Evolutionary conservation across 2,888 invertebrate genomes (phyloP).

Genomic region (Euzophera pinguis): DNA sequence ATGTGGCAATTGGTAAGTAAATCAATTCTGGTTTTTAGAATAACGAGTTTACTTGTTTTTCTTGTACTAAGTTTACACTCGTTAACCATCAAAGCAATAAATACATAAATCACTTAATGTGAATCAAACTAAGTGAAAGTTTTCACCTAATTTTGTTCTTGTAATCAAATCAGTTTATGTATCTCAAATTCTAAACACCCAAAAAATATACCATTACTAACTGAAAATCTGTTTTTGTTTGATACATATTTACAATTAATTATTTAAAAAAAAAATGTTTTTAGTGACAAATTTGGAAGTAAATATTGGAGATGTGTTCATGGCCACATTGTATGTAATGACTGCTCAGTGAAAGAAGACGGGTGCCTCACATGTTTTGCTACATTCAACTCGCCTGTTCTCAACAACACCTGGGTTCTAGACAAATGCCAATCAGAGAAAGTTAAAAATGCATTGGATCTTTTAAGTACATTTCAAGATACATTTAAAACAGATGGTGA

Average conservation of each 20-base stretch:
- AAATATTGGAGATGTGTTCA: slow-evolving; percentile 47
- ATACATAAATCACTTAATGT: too few relatives aligned
- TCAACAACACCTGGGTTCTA: slow-evolving; percentile 18
- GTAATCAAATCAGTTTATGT: too few relatives aligned
- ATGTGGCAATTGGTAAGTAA: slow-evolving; percentile 53
- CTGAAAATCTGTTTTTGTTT: too few relatives aligned
- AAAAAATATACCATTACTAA: too few relatives aligned
- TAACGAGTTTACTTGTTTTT: not conserved
- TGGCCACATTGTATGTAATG: slow-evolving; percentile 57
- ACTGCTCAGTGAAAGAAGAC: slow-evolving; percentile 38
- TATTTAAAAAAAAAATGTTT: too few relatives aligned
- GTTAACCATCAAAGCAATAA: too few relatives aligned
- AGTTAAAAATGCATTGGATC: slow-evolving; percentile 37
- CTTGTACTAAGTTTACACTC: too few relatives aligned
- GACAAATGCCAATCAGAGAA: slow-evolving; percentile 42
- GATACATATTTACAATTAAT: too few relatives aligned
- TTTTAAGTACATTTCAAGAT: slow-evolving; percentile 47
- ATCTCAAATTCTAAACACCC: too few relatives aligned
- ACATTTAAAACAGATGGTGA: slow-evolving; percentile 56
- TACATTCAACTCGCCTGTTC: slow-evolving; percentile 26
- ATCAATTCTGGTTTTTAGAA: not conserved
- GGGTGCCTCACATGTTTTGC: slow-evolving; percentile 48
- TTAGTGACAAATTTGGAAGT: slow-evolving; percentile 50
- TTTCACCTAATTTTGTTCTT: too few relatives aligned
- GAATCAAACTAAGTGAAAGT: too few relatives aligned